Conservation (phyloP, 2,113 vertebrate genomes). For the Nycticryphes semicollaris region DNA sequence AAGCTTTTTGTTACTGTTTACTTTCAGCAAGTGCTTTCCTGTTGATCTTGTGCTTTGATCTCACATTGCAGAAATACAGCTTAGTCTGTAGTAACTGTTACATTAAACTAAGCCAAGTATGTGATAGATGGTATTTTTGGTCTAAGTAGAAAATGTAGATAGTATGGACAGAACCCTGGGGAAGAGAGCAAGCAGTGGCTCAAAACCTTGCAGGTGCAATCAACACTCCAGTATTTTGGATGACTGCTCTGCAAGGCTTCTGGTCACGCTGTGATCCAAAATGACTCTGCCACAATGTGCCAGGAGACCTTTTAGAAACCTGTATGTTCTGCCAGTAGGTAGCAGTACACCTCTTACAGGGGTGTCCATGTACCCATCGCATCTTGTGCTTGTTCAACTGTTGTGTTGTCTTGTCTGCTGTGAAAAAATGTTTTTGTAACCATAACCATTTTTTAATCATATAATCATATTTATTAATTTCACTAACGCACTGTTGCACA, state of each 20-base stretch:
- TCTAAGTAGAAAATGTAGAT: rapidly evolving
- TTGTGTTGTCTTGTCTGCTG: neutral
- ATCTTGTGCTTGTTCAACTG: rapidly evolving
- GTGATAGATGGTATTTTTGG: neutral
- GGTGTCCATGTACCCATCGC: rapidly evolving
- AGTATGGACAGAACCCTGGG: neutral
- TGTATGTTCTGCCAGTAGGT: rapidly evolving
- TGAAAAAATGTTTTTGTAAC: neutral
- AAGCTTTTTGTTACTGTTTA: neutral
- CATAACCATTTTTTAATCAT: neutral
- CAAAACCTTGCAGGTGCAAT: neutral
- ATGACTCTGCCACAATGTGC: neutral
- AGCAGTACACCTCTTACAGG: neutral
- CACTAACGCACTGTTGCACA: neutral
- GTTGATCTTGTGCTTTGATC: neutral
- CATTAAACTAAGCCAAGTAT: neutral
- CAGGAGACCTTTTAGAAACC: neutral
- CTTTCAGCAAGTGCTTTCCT: neutral
- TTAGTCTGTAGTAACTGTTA: neutral
- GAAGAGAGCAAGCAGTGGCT: neutral
- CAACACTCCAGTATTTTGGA: neutral
- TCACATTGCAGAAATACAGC: neutral
- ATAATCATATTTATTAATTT: neutral
- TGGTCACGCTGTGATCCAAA: neutral
- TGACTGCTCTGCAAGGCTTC: neutral